Evolutionary conservation across 2,113 vertebrate species (phyloP).

Genomic region (cattle (Bos taurus)): ARS-UCD2.0 NC_037332.1:115645001-115645500

Average conservation of each 20-base stretch:
- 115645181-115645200: neutral
- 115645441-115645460: fast-evolving
- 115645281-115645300: neutral
- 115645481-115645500: neutral
- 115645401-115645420: neutral
- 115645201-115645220: fast-evolving
- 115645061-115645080: neutral
- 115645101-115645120: neutral
- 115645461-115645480: no score
- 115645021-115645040: neutral
- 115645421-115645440: fast-evolving
- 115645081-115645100: neutral
- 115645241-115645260: no score
- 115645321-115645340: fast-evolving
- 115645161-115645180: neutral
- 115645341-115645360: fast-evolving
- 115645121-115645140: neutral
- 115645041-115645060: fast-evolving
- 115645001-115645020: fast-evolving
- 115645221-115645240: neutral
- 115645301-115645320: neutral
- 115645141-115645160: neutral
- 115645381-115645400: fast-evolving
- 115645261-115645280: neutral
- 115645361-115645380: fast-evolving